phyloP scores from a whole-genome alignment of 2,113 vertebrate species.

The Taurulus bubalis region DNA sequence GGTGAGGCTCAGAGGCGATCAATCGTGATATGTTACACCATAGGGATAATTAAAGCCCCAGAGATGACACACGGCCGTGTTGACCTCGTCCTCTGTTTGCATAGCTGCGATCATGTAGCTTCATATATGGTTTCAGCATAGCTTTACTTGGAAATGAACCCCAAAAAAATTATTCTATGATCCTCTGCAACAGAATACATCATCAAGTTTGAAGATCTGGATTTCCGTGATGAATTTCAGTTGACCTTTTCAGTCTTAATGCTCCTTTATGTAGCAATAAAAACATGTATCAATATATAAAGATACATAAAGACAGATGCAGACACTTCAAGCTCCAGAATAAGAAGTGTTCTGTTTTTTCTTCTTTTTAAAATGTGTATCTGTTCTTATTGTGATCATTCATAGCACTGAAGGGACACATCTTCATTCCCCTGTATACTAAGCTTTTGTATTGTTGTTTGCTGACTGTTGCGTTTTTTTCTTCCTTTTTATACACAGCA shows the following conservation, averaged over 20 bases:
- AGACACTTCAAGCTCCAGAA: not conserved
- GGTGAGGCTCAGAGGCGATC: slow-evolving; percentile 20
- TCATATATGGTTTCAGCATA: not conserved
- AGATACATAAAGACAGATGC: not conserved
- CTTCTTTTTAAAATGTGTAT: not conserved
- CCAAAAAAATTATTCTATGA: too few species aligned
- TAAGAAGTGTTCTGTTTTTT: not conserved
- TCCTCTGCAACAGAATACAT: not conserved
- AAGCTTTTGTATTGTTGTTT: not conserved
- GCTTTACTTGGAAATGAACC: not conserved
- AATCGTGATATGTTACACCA: slow-evolving; percentile 31
- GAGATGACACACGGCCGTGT: slow-evolving; percentile 3
- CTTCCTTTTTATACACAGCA: too few species aligned
- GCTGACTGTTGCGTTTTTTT: not conserved
- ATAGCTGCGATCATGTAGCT: too few species aligned
- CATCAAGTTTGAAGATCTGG: not conserved
- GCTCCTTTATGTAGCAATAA: not conserved
- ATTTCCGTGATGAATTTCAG: not conserved
- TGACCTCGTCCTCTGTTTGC: slow-evolving; percentile 44
- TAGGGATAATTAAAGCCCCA: slow-evolving; percentile 32
- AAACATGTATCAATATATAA: not conserved
- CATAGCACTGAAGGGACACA: not conserved
- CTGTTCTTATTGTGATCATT: not conserved
- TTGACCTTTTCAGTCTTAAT: not conserved
- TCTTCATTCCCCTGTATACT: not conserved